These are phyloP conservation scores for Monopis laevigella DNA, from an alignment of 2,888 invertebrate species.

Conservation along the genomic window DNA sequence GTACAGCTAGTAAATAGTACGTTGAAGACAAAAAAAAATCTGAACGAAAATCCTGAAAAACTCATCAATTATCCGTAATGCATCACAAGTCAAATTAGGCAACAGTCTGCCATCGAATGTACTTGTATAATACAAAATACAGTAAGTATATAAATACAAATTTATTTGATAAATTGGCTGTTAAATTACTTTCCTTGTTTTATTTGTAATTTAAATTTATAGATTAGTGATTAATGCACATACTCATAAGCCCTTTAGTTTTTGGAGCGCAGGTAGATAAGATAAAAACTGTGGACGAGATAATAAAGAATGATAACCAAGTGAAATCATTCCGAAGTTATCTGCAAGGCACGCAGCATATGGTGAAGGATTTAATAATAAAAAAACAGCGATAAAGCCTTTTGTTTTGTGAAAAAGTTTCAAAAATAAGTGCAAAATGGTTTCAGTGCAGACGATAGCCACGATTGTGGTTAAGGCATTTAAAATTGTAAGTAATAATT, in stretches of 20 bases:
- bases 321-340: neutral
- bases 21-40: too few species aligned
- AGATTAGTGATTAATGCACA: too few species aligned
- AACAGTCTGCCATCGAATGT: too few species aligned
- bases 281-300: neutral
- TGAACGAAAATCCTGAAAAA: too few species aligned
- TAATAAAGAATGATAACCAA: neutral
- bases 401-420: slow-evolving; percentile 2
- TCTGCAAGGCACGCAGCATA: neutral
- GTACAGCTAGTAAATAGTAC: too few species aligned
- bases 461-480: slow-evolving; percentile 82
- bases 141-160: too few species aligned
- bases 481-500: slow-evolving; percentile 81
- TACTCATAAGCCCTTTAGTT: neutral
- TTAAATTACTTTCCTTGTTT: too few species aligned
- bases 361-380: slow-evolving; percentile 5
- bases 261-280: neutral
- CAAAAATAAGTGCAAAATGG: slow-evolving; percentile 65
- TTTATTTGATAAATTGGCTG: too few species aligned
- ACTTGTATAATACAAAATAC: too few species aligned
- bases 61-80: too few species aligned
- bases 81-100: too few species aligned
- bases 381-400: neutral
- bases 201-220: too few species aligned
- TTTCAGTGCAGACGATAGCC: slow-evolving; percentile 82